Evolutionary conservation across 2,797 vertebrate genomes (phyloP), one percentile per base, ranked within the genome.

Genomic region (Fundulus diaphanus): DNA sequence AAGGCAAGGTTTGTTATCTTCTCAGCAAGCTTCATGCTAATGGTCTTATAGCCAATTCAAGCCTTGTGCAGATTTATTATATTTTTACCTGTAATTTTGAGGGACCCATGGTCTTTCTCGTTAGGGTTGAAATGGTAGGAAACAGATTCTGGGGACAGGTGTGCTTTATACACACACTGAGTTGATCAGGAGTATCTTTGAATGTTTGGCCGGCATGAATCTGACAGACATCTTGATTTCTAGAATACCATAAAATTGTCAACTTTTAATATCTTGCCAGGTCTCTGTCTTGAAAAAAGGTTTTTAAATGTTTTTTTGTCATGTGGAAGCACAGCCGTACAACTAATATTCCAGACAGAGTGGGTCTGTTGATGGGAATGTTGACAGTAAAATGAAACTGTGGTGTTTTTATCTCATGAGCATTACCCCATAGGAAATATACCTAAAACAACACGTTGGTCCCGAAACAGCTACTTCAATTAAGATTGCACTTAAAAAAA

Each of bases 241-340:
- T 56, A 56, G n/a, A 56, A 16, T 56, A 56, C 27, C n/a, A 56
- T 3, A 56, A 29, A 56, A 56, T 29, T 29, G n/a, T 4, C 27
- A 56, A 29, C 54, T 56, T 56, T 29, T 29, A 56, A 29, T 56
- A 15, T 56, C 54, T 56, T 29, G 15, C 13, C 12, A 56, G 12
- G 15, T 1, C 11, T 66, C 66, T 83, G 72, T 79, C 84, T 88
- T 84, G 54, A 65, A 76, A 65, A 69, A 70, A 51, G 70, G 40
- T 67, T 22, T 22, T 37, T 70, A 44, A 9, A 44, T 12, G 9
- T 44, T 44, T 44, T n/a, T 44, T 80, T 68, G 7, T 68, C 22
- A 27, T 67, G 24, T 74, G 27, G 33, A 6, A 72, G 37, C 73
- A 69, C 48, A 75, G 73, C 35, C n/a, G 18, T 70, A 74, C 18